Conservation (phyloP, 1,140 invertebrate genomes). For the Orchesella cincta region DNA sequence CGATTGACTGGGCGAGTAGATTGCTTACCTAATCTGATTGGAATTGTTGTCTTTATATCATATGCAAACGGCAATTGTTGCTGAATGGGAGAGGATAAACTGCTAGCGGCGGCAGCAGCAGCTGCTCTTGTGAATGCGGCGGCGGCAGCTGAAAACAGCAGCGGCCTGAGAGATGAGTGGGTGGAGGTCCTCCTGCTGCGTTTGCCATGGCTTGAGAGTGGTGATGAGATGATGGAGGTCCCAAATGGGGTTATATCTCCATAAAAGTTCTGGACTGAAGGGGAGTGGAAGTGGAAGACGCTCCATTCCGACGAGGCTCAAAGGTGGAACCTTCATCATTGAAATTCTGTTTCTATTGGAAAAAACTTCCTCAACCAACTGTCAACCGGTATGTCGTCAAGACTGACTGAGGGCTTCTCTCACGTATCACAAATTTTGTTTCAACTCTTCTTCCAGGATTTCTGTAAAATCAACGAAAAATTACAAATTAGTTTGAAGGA, state of each 20-base stretch:
- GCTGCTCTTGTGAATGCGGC: slow-evolving; percentile 50
- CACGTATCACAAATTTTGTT: not conserved
- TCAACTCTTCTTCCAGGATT: not conserved
- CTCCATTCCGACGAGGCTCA: slow-evolving; percentile 60
- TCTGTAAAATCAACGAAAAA: not conserved
- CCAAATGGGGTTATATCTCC: slow-evolving; percentile 75
- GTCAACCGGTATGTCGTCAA: no score
- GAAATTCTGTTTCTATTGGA: no score
- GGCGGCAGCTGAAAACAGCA: slow-evolving; percentile 61
- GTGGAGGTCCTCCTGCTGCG: slow-evolving; percentile 52
- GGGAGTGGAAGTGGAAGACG: slow-evolving; percentile 66
- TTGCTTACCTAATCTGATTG: slow-evolving; percentile 69
- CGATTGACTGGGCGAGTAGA: no score
- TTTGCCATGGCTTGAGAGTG: slow-evolving; percentile 54
- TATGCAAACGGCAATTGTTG: slow-evolving; percentile 55
- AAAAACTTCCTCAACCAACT: no score
- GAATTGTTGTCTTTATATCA: slow-evolving; percentile 82
- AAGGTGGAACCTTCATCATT: slow-evolving; percentile 57
- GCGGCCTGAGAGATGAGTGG: slow-evolving; percentile 52
- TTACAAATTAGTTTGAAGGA: no score
- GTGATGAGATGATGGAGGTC: slow-evolving; percentile 60
- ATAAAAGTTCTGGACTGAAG: slow-evolving; percentile 76
- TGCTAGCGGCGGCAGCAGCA: slow-evolving; percentile 46
- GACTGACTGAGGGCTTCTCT: not conserved
- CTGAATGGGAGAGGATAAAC: slow-evolving; percentile 52